Evolutionary conservation across 1,140 invertebrate genomes (phyloP), one percentile per base, ranked within the genome.

Genomic region (Grapholita molesta): DNA sequence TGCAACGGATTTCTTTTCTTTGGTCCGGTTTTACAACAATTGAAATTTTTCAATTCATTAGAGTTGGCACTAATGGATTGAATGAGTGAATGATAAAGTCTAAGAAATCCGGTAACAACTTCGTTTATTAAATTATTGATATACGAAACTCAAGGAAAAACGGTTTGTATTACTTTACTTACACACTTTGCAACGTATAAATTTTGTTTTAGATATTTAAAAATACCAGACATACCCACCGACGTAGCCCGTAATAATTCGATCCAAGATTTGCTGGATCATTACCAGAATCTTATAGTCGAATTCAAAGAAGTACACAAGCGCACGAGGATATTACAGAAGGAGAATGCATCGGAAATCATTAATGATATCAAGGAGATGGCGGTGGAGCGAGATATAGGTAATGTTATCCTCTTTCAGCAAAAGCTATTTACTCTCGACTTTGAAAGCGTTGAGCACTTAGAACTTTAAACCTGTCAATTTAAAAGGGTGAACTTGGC

Each of bases 241-340:
- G 97, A 98, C 72, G 95, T 97, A 66, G 92, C 95, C 68, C 93
- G 94, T n/a, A 97, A 97, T 79, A 94, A 94, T 33, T 96, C 96
- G 69, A 94, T 97, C 53, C 93, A 94, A 70, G 94, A 94, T 68
- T 84, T 97, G 6, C 94, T 96, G 78, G 93, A 95, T 74, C 83
- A 97, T 87, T 97, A 98, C 91, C 94, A 95, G 69, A 93, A 93
- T 72, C 84, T 96, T n/a, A 96, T 97, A 52, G 95, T 96, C 70
- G 94, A 96, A 76, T 98, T 98, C 85, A 97, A 97, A 90, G 93
- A 94, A 3, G 90, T 95, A 1, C 97, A 98, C 80, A 97, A 96
- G 79, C 94, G 95, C 80, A 94, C 94, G 64, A 94, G 96, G 53
- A 67, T 85, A 74, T 85, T 93, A 21, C 88, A 96, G 66, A 95